Base-by-base conservation (phyloP, 2,888 invertebrate genomes). In the Caenorhabditis angaria region DNA sequence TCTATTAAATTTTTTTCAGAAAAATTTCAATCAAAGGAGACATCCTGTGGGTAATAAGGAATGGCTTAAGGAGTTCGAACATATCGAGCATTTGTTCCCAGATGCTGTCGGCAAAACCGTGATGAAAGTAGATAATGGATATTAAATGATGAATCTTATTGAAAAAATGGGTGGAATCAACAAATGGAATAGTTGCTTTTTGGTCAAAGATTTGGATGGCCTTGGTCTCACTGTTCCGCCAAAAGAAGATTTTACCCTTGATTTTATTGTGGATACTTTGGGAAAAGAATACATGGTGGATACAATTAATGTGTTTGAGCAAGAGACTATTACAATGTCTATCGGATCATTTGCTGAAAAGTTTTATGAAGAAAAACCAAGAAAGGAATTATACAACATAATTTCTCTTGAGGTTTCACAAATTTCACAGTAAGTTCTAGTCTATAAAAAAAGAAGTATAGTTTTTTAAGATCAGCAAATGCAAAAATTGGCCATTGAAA, bases 371-470 rank as follows among this genome's bases (percentile, higher is more conserved):
- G 24, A 35, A 2, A 0, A 14, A 3, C 70, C 63, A 0, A 68
- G 81, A 29, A 57, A 61, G 1, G 54, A 94, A 93, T 89, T 94
- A 92, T 88, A 92, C 75, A 89, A 94, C 88, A 92, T 93, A 18
- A 92, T 94, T 76, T 93, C 93, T 83, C 89, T 95, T 78, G 95
- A 95, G 90, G 94, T 95, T 88, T 92, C 93, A n/a, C n/a, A n/a
- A n/a, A n/a, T n/a, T n/a, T n/a, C n/a, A n/a, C n/a, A n/a, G n/a
- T n/a, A n/a, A n/a, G n/a, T n/a, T n/a, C n/a, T n/a, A n/a, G n/a
- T n/a, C n/a, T n/a, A n/a, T n/a, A n/a, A n/a, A n/a, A 10, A 10
- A 35, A 35, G 14, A 35, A 14, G 14, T 10, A 35, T 10, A 48
- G 10, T 18, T 5, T 48, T 48, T 5, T 18, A 18, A 18, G 6